Percentiles rank a stretch among this genome's conserved stretches.
phyloP scores from a whole-genome alignment of 2,888 invertebrate species.

The Lasioglossum pauxillum region DNA sequence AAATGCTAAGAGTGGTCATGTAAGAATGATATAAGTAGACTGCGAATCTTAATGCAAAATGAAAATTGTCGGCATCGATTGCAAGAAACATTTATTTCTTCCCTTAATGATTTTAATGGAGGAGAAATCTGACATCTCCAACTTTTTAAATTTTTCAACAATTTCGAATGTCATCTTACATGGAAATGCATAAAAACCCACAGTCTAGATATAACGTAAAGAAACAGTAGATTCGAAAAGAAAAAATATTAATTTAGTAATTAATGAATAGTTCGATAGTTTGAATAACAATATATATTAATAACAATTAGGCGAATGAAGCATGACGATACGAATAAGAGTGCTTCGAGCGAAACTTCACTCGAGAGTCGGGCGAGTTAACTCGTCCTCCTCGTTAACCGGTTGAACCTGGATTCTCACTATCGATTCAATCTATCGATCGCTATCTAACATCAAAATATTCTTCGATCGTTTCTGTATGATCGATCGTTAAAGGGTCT shows the following conservation, averaged over 20 bases:
- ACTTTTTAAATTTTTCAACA: no score
- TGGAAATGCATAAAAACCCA: no score
- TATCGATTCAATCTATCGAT: not conserved
- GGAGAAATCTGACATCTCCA: no score
- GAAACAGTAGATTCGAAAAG: not conserved
- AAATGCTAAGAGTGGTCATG: not conserved
- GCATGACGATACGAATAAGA: not conserved
- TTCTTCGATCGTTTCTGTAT: not conserved
- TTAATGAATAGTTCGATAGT: not conserved
- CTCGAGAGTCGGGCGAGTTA: not conserved
- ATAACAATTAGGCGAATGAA: not conserved
- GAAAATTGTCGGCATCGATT: no score
- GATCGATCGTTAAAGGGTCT: not conserved
- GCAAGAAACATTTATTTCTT: no score
- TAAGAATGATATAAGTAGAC: not conserved
- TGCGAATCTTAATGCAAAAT: no score
- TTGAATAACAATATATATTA: not conserved
- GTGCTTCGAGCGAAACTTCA: not conserved
- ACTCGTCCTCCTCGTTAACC: not conserved
- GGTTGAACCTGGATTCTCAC: not conserved
- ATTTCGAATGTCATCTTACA: no score
- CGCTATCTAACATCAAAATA: not conserved
- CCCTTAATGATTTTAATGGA: no score
- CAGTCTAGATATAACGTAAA: not conserved
- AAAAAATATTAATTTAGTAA: not conserved